These are phyloP conservation scores for Petrosia ficiformis DNA, from an alignment of 37 sponge, comb jelly and placozoan species.

Conservation along the genomic window DNA sequence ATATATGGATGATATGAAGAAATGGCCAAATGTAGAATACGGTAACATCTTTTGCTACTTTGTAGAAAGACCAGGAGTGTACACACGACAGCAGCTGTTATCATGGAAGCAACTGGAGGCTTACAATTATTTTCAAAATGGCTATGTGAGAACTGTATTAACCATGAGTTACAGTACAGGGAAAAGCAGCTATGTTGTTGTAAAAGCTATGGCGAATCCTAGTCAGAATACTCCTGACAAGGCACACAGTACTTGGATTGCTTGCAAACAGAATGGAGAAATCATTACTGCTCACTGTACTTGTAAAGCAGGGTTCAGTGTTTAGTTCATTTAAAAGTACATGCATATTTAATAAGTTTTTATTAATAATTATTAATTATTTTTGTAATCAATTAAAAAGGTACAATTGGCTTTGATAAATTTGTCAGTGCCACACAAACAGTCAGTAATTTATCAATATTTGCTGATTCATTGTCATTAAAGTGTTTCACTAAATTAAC, in stretches of 20 bases:
- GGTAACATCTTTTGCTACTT: slow-evolving; percentile 10
- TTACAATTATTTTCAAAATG: slow-evolving; percentile 32
- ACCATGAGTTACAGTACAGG: not conserved
- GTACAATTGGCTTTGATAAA: too few species aligned
- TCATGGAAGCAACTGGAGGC: slow-evolving; percentile 33
- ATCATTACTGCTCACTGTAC: slow-evolving; percentile 27
- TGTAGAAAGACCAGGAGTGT: slow-evolving; percentile 7
- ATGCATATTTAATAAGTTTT: too few species aligned
- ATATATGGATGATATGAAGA: slow-evolving; percentile 1
- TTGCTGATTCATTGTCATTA: too few species aligned
- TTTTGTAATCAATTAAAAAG: too few species aligned
- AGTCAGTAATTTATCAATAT: too few species aligned
- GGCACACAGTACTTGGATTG: slow-evolving; percentile 27
- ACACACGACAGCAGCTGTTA: slow-evolving; percentile 7
- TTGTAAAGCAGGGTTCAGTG: slow-evolving; percentile 31
- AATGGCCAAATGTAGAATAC: slow-evolving; percentile 2
- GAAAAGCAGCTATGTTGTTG: not conserved
- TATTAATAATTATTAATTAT: too few species aligned
- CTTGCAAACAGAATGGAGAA: not conserved
- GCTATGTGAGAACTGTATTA: slow-evolving; percentile 23
- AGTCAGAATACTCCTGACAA: slow-evolving; percentile 17
- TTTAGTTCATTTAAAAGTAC: too few species aligned
- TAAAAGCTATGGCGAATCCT: slow-evolving; percentile 34
- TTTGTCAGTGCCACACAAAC: too few species aligned
- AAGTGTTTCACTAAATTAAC: too few species aligned